A percentile compares a stretch with the other conserved stretches of the same genome.
These are phyloP conservation scores for Dermochelys coriacea DNA, from an alignment of 2,797 vertebrate genomes.

Conservation along the genomic window DNA sequence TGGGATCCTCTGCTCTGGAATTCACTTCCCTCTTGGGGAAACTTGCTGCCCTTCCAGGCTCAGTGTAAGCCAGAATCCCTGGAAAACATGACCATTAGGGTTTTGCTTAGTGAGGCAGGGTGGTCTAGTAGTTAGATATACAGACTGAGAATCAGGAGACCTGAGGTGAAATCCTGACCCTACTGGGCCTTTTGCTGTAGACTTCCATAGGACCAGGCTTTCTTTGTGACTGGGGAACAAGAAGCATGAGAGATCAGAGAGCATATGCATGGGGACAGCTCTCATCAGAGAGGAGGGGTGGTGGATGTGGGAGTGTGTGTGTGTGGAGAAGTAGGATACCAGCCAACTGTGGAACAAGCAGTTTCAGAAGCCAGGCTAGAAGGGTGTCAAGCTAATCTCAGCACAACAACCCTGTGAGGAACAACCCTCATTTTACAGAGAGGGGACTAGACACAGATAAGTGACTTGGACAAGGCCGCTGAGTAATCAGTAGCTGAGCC, in stretches of 20 bases:
- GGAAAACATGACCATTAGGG: neutral
- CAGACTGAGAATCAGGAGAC: neutral
- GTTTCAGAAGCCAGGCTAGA: neutral
- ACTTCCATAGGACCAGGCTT: neutral
- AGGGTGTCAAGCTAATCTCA: neutral
- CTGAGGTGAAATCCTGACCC: neutral
- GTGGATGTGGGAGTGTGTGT: too few species aligned
- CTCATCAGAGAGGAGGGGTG: too few species aligned
- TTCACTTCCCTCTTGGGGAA: neutral
- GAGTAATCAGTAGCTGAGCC: neutral
- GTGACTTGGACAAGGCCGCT: neutral
- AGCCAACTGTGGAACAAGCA: too few species aligned
- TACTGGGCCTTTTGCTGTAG: neutral
- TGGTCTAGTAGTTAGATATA: neutral
- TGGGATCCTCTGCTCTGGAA: neutral
- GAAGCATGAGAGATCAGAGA: too few species aligned
- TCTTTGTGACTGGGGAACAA: neutral
- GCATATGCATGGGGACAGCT: too few species aligned
- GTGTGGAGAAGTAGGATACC: too few species aligned
- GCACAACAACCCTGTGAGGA: too few species aligned
- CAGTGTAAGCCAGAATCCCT: neutral
- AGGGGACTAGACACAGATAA: neutral
- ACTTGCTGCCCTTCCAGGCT: neutral
- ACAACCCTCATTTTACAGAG: neutral
- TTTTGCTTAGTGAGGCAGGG: rapidly evolving